Conservation (phyloP, 2,888 invertebrate genomes). For the Seladonia tumulorum region DNA sequence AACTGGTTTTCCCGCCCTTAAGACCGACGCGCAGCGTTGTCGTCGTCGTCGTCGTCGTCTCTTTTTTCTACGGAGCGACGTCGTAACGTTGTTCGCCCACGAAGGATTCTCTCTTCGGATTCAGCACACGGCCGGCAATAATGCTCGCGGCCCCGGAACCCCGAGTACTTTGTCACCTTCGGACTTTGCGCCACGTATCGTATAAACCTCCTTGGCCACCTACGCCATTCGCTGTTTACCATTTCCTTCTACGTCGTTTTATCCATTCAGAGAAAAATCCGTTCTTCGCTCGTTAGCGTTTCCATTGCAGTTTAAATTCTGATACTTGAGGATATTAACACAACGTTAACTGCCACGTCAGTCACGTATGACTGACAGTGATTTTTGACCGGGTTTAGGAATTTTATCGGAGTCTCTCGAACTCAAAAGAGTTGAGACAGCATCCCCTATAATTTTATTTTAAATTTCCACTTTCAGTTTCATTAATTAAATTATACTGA, state of each 20-base stretch:
- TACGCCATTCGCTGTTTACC: conserved; percentile 33
- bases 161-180: conserved; percentile 47
- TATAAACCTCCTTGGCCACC: conserved; percentile 22
- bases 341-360: no score
- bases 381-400: no score
- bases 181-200: conserved; percentile 44
- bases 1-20: not conserved
- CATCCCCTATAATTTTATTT: no score
- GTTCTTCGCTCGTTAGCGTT: not conserved
- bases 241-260: conserved; percentile 25
- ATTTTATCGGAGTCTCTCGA: no score
- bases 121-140: conserved; percentile 41
- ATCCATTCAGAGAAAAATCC: not conserved
- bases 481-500: no score
- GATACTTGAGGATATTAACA: no score
- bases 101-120: conserved; percentile 36
- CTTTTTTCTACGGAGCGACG: not conserved
- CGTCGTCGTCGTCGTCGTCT: not conserved
- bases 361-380: no score
- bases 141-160: conserved; percentile 29
- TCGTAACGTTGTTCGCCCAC: conserved; percentile 22
- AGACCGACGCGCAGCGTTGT: not conserved
- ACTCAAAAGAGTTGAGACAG: no score
- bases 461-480: no score
- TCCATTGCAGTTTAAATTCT: no score